phyloP scores from a whole-genome alignment of 2,113 vertebrate species.

The Microcebus tavaratra region DNA sequence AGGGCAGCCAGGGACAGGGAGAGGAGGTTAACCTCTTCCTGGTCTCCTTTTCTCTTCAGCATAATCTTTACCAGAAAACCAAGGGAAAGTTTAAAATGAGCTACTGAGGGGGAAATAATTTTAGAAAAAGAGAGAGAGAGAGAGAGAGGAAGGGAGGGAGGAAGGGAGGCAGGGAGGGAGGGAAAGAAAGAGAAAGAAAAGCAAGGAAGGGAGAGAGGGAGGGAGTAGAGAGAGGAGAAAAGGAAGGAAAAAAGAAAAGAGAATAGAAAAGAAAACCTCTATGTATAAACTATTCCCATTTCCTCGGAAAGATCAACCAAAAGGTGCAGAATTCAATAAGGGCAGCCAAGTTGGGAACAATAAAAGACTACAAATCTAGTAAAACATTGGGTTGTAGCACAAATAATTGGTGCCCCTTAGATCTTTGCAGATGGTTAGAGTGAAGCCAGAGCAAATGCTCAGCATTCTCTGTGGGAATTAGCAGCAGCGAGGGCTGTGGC shows the following conservation, averaged over 20 bases:
- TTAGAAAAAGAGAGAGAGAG: neutral
- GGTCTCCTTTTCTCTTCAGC: neutral
- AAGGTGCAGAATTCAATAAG: neutral
- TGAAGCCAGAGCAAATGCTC: neutral
- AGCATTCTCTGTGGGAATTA: neutral
- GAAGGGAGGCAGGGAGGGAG: too few relatives aligned
- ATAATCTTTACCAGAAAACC: neutral
- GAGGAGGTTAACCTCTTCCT: neutral
- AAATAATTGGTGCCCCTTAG: neutral
- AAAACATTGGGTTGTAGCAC: neutral
- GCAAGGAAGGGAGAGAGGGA: too few relatives aligned
- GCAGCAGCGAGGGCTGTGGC: neutral
- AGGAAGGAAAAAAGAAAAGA: too few relatives aligned
- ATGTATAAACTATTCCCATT: neutral
- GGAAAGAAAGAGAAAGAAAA: too few relatives aligned
- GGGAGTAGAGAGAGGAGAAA: too few relatives aligned
- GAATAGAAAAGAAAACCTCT: neutral
- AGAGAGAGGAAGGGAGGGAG: too few relatives aligned
- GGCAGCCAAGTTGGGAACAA: neutral
- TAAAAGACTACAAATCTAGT: neutral
- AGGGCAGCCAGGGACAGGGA: slow-evolving; percentile 43
- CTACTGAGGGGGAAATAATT: neutral
- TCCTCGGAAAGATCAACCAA: neutral
- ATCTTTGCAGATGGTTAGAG: neutral
- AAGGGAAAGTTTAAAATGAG: neutral